A percentile compares a stretch with the other conserved stretches of the same genome.
These are phyloP conservation scores for Saccostrea echinata DNA, from an alignment of 1,140 invertebrate species.

Conservation along the genomic window DNA sequence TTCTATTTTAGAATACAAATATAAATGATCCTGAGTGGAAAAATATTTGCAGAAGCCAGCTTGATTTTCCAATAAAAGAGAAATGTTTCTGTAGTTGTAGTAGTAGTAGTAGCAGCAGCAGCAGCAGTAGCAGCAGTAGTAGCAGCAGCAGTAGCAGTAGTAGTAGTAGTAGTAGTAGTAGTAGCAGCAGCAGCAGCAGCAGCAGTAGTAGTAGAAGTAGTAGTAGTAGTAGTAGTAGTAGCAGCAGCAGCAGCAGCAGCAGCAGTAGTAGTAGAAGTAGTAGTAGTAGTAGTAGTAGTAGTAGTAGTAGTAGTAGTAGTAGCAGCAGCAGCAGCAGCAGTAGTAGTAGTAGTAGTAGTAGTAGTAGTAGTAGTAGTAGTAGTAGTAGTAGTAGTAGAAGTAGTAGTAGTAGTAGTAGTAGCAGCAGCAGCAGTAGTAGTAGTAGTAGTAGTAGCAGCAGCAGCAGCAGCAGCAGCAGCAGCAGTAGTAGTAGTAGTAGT, in stretches of 20 bases:
- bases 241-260: constrained; percentile 61
- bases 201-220: constrained; percentile 39
- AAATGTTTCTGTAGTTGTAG: constrained; percentile 59
- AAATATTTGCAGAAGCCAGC: too few relatives aligned
- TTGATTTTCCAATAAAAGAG: too few relatives aligned
- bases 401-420: not conserved
- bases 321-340: constrained; percentile 36
- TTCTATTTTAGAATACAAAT: too few relatives aligned
- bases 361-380: constrained; percentile 45
- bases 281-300: constrained; percentile 63
- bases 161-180: constrained; percentile 59
- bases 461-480: too few relatives aligned
- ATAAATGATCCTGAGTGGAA: too few relatives aligned
- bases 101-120: constrained; percentile 62
- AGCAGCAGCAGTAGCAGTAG: constrained; percentile 63
- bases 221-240: constrained; percentile 56
- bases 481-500: too few relatives aligned
- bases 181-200: constrained; percentile 60
- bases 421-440: constrained; percentile 25
- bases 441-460: not conserved
- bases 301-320: constrained; percentile 48
- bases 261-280: constrained; percentile 64
- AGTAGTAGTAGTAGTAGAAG: constrained; percentile 27
- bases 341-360: constrained; percentile 43
- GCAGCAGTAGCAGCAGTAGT: constrained; percentile 62